A percentile compares a stretch with the other conserved stretches of the same genome.
Conservation (phyloP, 1,140 invertebrate genomes). For the Solenopsis fugax region DNA sequence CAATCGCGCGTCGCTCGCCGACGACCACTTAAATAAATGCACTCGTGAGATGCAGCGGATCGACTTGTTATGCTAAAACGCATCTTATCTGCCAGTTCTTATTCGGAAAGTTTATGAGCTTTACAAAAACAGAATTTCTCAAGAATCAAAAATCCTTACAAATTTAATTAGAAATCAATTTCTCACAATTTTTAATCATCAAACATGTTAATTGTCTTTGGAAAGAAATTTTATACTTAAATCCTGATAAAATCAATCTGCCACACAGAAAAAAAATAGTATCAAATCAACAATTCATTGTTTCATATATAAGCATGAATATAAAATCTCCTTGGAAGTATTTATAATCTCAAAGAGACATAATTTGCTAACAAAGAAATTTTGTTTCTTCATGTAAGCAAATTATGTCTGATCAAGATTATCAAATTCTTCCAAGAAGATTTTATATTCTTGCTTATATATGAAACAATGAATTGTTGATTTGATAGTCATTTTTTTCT, state of each 20-base stretch:
- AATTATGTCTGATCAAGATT: too few species aligned
- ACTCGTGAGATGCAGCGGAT: neutral
- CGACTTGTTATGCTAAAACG: slow-evolving; percentile 10
- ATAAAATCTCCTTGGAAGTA: too few species aligned
- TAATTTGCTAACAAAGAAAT: too few species aligned
- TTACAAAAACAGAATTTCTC: neutral
- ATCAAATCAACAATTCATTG: too few species aligned
- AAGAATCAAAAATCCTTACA: neutral
- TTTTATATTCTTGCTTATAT: too few species aligned
- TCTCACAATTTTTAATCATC: neutral
- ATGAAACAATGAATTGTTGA: too few species aligned
- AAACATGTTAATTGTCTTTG: neutral
- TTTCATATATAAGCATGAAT: too few species aligned
- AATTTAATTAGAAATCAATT: neutral
- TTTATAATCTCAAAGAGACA: too few species aligned
- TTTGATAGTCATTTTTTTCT: too few species aligned
- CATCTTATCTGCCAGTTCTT: neutral
- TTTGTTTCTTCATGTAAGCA: too few species aligned
- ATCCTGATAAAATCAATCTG: neutral
- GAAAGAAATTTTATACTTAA: neutral
- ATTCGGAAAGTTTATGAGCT: neutral
- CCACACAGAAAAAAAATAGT: too few species aligned
- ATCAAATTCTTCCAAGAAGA: too few species aligned
- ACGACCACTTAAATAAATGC: slow-evolving; percentile 1
- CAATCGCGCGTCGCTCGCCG: slow-evolving; percentile 31